Evolutionary conservation across 2,797 vertebrate genomes (phyloP), one percentile per base, ranked within the genome.

Genomic region (Platyrinchus mystaceus): DNA sequence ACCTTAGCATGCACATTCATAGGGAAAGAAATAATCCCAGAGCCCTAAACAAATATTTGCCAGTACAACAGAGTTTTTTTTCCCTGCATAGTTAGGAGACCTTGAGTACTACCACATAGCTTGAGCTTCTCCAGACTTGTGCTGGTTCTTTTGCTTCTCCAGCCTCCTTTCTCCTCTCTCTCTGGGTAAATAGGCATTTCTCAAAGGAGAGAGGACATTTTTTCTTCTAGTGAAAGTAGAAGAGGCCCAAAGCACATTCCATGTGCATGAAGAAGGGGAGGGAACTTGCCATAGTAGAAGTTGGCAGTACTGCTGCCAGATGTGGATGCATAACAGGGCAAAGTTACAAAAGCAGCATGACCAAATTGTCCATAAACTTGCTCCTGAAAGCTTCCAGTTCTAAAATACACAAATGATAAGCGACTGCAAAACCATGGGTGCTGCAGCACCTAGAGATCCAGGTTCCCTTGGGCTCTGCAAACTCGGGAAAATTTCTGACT

Each of bases 41-140:
- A 23, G 30, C 26, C 22, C 23, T 56, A 53, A 34, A 12, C 20
- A 43, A 75, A n/a, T 2, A 19, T 18, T 43, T 68, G 13, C 17
- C 46, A 47, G 4, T 43, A 14, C 4, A 80, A 41, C 1, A 2
- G 56, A 53, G 24, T 4, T 36, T 13, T n/a, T 47, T 47, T 58
- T 28, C 9, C 36, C 37, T 62, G 30, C 27, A 41, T 4, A 0
- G 0, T 6, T 23, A 8, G 20, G 23, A 6, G 2, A 67, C 7
- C 23, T 49, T 7, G 13, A 69, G 60, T 46, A 34, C 37, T 18
- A 26, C 8, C 20, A 60, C 17, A 17, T 26, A 62, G 24, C 43
- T 75, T 1, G 0, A 59, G 36, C 10, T 83, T 18, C 49, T 63
- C 47, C 41, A 87, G 24, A 2, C 22, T 64, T 22, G 6, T 21